phyloP scores from a whole-genome alignment of 2,888 invertebrate species.

The Thymelicus lineola region DNA sequence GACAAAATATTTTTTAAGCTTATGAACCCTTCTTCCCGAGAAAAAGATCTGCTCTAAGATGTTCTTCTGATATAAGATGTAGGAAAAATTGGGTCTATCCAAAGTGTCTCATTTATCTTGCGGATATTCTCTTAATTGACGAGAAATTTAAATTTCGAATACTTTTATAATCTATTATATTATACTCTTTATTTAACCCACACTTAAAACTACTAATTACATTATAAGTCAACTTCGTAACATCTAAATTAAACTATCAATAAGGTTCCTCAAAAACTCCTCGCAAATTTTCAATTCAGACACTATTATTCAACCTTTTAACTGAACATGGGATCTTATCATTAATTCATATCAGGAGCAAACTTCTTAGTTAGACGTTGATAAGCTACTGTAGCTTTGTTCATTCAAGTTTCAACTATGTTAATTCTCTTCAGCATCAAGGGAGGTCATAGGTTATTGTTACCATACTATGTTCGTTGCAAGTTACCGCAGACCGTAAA shows the following conservation, averaged over 20 bases:
- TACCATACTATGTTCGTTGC: slow-evolving; percentile 52
- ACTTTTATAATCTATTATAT: no score
- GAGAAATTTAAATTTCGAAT: no score
- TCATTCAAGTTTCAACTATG: slow-evolving; percentile 58
- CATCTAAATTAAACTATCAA: background rate
- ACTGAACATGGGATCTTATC: slow-evolving; percentile 11
- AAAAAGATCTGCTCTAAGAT: no score
- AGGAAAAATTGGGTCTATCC: no score
- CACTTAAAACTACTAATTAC: no score
- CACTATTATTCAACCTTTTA: slow-evolving; percentile 19
- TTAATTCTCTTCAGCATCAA: slow-evolving; percentile 9
- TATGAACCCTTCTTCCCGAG: no score
- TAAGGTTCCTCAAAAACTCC: slow-evolving; percentile 12
- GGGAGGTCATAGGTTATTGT: slow-evolving; percentile 21
- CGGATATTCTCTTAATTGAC: no score
- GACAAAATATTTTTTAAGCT: no score
- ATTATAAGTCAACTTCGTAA: background rate
- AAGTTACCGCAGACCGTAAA: slow-evolving; percentile 47
- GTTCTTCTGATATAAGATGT: no score
- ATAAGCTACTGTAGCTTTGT: slow-evolving; percentile 53
- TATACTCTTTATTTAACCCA: no score
- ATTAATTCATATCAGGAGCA: slow-evolving; percentile 32
- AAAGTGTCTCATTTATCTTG: no score
- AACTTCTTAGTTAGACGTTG: slow-evolving; percentile 26
- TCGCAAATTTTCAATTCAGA: slow-evolving; percentile 16